A percentile compares a stretch with the other conserved stretches of the same genome.
phyloP scores from a whole-genome alignment of 2,888 invertebrate genomes.

The Andrena praecox region DNA sequence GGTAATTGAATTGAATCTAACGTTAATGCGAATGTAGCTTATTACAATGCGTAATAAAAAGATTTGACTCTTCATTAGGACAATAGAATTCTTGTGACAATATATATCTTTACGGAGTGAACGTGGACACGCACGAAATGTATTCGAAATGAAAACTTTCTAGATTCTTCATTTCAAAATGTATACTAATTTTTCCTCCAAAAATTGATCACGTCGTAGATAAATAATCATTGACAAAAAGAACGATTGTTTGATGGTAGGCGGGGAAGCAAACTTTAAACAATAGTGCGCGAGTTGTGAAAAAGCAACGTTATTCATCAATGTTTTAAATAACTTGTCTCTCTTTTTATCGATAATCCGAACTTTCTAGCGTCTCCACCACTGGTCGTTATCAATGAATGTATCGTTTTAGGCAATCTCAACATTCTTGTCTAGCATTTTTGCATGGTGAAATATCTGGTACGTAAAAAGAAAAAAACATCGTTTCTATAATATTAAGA shows the following conservation, averaged over 20 bases:
- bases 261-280: conserved; percentile 21
- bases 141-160: conserved; percentile 6
- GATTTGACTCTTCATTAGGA: conserved; percentile 5
- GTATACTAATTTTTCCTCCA: neutral
- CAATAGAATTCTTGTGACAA: conserved; percentile 15
- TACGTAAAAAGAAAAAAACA: neutral
- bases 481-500: conserved; percentile 4
- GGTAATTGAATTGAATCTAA: conserved; percentile 17
- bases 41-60: conserved; percentile 30
- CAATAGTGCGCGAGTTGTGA: neutral
- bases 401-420: neutral
- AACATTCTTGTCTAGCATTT: neutral
- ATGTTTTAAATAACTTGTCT: conserved; percentile 19
- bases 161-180: conserved; percentile 19
- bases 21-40: conserved; percentile 8
- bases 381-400: neutral
- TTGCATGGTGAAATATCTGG: neutral
- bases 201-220: neutral
- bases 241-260: conserved; percentile 7
- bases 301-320: conserved; percentile 20
- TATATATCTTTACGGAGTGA: conserved; percentile 14
- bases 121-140: conserved; percentile 23
- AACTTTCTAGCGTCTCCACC: conserved; percentile 5
- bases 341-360: neutral
- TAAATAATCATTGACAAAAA: conserved; percentile 8